These are phyloP conservation scores for Cochlearius cochlearius DNA, from an alignment of 2,113 vertebrate genomes.

Conservation along the genomic window DNA sequence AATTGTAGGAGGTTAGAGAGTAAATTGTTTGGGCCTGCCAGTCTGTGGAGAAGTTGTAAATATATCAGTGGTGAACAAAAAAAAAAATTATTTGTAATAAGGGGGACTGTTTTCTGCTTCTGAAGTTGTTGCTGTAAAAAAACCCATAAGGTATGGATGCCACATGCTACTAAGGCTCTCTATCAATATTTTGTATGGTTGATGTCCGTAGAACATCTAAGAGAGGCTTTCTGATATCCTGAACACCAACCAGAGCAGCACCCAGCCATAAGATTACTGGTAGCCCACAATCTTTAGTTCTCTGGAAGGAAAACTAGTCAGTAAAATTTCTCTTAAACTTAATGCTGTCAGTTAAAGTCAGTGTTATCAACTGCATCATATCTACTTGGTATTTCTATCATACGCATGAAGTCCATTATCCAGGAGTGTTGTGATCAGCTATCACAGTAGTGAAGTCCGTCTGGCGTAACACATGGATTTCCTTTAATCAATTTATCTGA, in stretches of 20 bases:
- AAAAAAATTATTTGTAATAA: background rate
- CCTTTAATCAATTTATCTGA: background rate
- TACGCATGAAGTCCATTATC: background rate
- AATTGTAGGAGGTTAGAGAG: background rate
- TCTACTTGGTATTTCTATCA: background rate
- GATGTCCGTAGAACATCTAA: background rate
- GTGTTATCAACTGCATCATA: background rate
- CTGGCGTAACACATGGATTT: background rate
- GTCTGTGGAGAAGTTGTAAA: background rate
- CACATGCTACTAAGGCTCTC: background rate
- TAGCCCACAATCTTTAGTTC: background rate
- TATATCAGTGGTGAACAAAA: background rate
- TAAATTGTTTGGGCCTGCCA: background rate
- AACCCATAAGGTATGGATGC: fast-evolving
- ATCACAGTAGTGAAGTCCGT: background rate
- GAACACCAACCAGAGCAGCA: background rate
- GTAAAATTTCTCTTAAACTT: background rate
- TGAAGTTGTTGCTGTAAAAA: background rate
- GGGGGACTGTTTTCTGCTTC: background rate
- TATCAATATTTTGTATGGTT: background rate
- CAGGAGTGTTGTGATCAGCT: background rate
- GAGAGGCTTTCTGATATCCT: background rate
- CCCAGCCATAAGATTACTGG: background rate
- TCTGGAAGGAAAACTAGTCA: background rate
- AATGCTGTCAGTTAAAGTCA: background rate